Base-by-base conservation (phyloP, 2,113 vertebrate genomes). In the Indicator indicator region DNA sequence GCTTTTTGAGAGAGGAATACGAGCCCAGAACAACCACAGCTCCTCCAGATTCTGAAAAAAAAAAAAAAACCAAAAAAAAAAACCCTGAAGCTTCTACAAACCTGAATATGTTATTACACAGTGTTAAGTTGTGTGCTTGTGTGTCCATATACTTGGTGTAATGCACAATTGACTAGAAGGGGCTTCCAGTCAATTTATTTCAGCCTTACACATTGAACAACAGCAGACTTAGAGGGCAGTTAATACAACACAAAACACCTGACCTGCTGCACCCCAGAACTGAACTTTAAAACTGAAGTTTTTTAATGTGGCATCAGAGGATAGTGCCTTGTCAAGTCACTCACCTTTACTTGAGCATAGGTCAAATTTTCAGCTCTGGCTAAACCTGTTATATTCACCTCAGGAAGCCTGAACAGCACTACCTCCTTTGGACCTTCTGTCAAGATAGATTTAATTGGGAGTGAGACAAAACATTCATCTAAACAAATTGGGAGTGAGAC, bases 351-450 rank as follows among this genome's bases (percentile, higher is more conserved):
- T 18, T 30, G 27, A 68, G n/a, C 1, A 7, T 21, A 48, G 50
- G 23, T 58, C 55, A 54, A 8, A 54, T 82, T 62, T 78, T 50
- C 50, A 75, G 10, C 32, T 58, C 46, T 33, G 26, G 27, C 8
- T 7, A 21, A 19, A 28, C 30, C 1, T 0, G 20, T 77, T 68
- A 21, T 33, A 58, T 54, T 64, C 28, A 55, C 15, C 60, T 67
- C 14, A 48, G 32, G 26, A 76, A 74, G 32, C 32, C 1, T 58
- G 36, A 86, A 59, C 1, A 7, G 4, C 9, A 38, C 5, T 12
- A 56, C 23, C 3, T 64, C 3, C 8, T 8, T 4, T 1, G 3
- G 0, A 4, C 1, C 3, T 12, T 32, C 23, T 2, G 1, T 6
- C 27, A 33, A 64, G 48, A 36, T 0, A 26, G 26, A 44, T 48